phyloP scores from a whole-genome alignment of 2,888 invertebrate genomes.

The Mycalesis mineus region DNA sequence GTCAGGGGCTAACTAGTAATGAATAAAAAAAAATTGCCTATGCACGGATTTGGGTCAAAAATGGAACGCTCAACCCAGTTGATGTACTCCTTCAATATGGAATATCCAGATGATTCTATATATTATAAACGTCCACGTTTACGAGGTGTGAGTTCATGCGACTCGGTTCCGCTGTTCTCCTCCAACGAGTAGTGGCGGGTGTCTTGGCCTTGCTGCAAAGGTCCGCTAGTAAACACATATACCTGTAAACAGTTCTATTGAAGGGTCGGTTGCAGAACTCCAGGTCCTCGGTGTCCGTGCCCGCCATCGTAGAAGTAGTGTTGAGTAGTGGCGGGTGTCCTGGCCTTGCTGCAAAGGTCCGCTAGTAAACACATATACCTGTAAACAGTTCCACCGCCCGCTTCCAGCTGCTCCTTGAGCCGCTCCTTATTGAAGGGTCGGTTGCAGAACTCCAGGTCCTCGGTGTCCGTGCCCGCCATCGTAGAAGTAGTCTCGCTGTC shows the following conservation, averaged over 20 bases:
- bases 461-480: constrained; percentile 72
- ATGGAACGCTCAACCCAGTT: too few relatives aligned
- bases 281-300: constrained; percentile 75
- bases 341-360: too few relatives aligned
- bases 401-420: constrained; percentile 78
- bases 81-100: too few relatives aligned
- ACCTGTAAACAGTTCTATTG: constrained; percentile 78
- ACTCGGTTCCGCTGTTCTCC: constrained; percentile 67
- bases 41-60: too few relatives aligned
- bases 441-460: constrained; percentile 73
- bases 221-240: not conserved
- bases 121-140: too few relatives aligned
- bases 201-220: too few relatives aligned
- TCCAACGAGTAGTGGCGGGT: constrained; percentile 43
- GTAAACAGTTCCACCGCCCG: constrained; percentile 81
- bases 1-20: too few relatives aligned
- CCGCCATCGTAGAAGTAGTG: constrained; percentile 57
- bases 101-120: too few relatives aligned
- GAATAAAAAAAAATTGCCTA: too few relatives aligned
- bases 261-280: constrained; percentile 71
- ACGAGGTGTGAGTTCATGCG: too few relatives aligned
- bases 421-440: constrained; percentile 74
- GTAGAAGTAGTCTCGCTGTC: constrained; percentile 63
- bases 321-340: constrained; percentile 23
- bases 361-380: constrained; percentile 47